Conservation (phyloP, 2,888 invertebrate species). For the Eristalinus aeneus region DNA sequence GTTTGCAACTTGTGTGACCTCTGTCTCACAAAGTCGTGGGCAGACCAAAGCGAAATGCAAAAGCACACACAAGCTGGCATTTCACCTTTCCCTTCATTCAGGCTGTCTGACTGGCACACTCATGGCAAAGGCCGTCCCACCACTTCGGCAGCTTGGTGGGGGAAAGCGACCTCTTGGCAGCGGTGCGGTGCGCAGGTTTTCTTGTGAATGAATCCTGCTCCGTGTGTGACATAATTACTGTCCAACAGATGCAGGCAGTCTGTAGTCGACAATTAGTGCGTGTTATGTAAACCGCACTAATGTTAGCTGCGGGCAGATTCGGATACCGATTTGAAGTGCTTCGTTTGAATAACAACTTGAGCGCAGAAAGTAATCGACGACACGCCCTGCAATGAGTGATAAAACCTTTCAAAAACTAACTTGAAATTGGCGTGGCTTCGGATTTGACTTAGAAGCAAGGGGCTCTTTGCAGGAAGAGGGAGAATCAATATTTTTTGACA, state of each 20-base stretch:
- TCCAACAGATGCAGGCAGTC: not conserved
- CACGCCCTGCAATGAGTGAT: not conserved
- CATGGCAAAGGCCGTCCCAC: not conserved
- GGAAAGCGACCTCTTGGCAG: slow-evolving; percentile 27
- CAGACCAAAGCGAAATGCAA: slow-evolving; percentile 10
- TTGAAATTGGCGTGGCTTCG: not conserved
- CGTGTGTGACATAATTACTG: slow-evolving; percentile 42
- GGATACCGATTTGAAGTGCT: not conserved
- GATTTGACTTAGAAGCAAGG: too few species aligned
- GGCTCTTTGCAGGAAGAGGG: too few species aligned
- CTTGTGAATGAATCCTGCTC: slow-evolving; percentile 37
- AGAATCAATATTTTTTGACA: too few species aligned
- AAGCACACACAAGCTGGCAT: slow-evolving; percentile 15
- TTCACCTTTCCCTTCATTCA: slow-evolving; percentile 60
- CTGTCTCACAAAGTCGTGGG: not conserved
- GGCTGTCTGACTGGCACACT: not conserved
- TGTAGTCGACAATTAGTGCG: slow-evolving; percentile 18
- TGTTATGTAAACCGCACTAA: slow-evolving; percentile 30
- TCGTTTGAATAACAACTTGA: not conserved
- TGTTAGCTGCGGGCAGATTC: not conserved
- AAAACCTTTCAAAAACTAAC: not conserved
- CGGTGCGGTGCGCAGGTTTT: not conserved
- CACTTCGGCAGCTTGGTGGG: not conserved
- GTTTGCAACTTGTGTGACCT: slow-evolving; percentile 36
- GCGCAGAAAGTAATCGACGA: not conserved